phyloP scores from a whole-genome alignment of 2,797 vertebrate genomes.

The Babyrousa celebensis region DNA sequence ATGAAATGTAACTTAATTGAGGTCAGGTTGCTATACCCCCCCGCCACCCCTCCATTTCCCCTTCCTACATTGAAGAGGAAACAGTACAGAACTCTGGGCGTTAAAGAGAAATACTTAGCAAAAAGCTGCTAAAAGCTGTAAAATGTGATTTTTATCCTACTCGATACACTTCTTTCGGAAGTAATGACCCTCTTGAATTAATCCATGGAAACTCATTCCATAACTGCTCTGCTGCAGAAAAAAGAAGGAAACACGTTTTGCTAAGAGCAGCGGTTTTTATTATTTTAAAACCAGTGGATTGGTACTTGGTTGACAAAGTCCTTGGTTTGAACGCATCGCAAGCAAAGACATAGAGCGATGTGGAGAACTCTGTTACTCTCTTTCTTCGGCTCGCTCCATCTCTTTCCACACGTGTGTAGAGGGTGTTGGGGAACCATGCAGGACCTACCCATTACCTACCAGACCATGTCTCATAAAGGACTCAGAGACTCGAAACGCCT shows the following conservation, averaged over 20 bases:
- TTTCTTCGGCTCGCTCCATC: background rate
- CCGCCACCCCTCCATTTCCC: constrained; percentile 70
- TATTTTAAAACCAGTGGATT: constrained; percentile 20
- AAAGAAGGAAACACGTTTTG: constrained; percentile 66
- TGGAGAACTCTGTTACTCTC: background rate
- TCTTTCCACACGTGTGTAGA: background rate
- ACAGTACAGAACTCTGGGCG: constrained; percentile 31
- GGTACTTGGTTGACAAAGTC: constrained; percentile 17
- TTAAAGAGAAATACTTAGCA: background rate
- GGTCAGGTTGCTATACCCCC: constrained; percentile 45
- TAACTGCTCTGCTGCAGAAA: background rate
- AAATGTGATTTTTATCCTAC: background rate
- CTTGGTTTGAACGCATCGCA: constrained; percentile 41
- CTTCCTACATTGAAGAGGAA: constrained; percentile 66
- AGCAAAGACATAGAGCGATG: background rate
- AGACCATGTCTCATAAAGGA: background rate
- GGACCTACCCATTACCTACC: background rate
- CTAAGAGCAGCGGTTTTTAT: constrained; percentile 46
- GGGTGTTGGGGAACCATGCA: background rate
- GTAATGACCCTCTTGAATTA: background rate
- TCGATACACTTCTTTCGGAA: constrained; percentile 3
- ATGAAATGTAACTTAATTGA: constrained; percentile 22
- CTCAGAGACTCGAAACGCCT: background rate
- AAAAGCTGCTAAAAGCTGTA: background rate
- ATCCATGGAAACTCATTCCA: background rate